Conservation (phyloP, 2,113 vertebrate genomes). For the Mus musculus region GRCm39 chr5:75481001-75481500, state of each 20-base stretch:
- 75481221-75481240: slow-evolving; percentile 69
- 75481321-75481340: background rate
- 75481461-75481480: background rate
- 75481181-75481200: slow-evolving; percentile 75
- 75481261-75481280: slow-evolving; percentile 26
- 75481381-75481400: background rate
- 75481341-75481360: background rate
- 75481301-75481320: background rate
- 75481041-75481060: slow-evolving; percentile 52
- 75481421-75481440: background rate
- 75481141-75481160: slow-evolving; percentile 63
- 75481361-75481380: background rate
- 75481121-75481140: slow-evolving; percentile 67
- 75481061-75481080: slow-evolving; percentile 83
- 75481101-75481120: slow-evolving; percentile 67
- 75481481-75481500: background rate
- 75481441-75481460: background rate
- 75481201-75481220: slow-evolving; percentile 70
- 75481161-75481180: slow-evolving; percentile 74
- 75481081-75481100: slow-evolving; percentile 80
- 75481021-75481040: slow-evolving; percentile 78
- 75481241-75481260: slow-evolving; percentile 31
- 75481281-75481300: background rate
- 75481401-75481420: background rate
- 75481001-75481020: slow-evolving; percentile 65